Base-by-base conservation (phyloP, 2,797 vertebrate genomes). In the Crypturellus tataupa region DNA sequence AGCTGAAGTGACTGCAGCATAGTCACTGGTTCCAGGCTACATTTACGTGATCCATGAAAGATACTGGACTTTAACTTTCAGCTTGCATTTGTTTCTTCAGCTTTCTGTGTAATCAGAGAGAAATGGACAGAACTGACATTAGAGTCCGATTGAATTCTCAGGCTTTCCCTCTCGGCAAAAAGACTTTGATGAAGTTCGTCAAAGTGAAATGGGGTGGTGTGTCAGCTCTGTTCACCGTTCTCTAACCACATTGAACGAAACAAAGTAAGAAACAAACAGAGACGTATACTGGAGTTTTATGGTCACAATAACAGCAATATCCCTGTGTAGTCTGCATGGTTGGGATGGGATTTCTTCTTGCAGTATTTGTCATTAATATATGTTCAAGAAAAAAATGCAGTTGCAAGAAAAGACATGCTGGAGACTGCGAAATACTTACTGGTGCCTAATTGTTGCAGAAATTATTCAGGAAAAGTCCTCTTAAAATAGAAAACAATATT, bases 341-440 rank as follows among this genome's bases (percentile, higher is more conserved):
- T 90, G 87, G 94, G 92, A 94, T 90, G 87, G 62, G 73, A 87
- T 91, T 91, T 91, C 39, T 94, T 94, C 53, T 94, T 79, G 53
- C 47, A 64, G 16, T 77, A 84, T 75, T 49, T 87, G 49, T 35
- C 44, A 76, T 81, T 84, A 64, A 77, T n/a, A 71, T 65, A 87
- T 14, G 60, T 68, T 93, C 24, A 89, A 88, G 51, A 53, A 53
- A 90, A 63, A 95, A 89, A 95, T 79, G 85, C 87, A 92, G 63
- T 82, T 93, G 80, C 85, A 95, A 92, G 64, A 84, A 81, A 86
- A 93, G 47, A 86, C 85, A 88, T 96, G 95, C 92, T 94, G 71
- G 42, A 93, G 63, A 81, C 92, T 97, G 82, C 94, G 92, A 88
- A 33, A 94, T 95, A 97, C 94, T 95, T 96, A 96, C 91, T 96